phyloP scores from a whole-genome alignment of 1,140 invertebrate species.

The Papilio helenus region DNA sequence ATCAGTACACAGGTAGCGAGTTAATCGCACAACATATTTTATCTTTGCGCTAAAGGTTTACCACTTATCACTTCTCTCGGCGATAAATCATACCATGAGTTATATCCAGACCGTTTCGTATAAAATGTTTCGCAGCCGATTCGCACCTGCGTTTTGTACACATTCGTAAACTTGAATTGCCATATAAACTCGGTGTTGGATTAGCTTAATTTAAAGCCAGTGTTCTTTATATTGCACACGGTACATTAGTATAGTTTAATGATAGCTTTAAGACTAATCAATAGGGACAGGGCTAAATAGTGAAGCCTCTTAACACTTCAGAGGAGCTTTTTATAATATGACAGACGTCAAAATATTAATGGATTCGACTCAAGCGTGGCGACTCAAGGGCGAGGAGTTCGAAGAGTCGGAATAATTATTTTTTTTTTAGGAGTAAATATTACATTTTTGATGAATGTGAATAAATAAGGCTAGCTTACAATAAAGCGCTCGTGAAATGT shows the following conservation, averaged over 20 bases:
- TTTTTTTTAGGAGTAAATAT: not conserved
- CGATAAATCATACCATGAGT: not conserved
- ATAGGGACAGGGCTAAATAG: too few relatives aligned
- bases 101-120: not conserved
- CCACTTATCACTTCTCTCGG: not conserved
- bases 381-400: too few relatives aligned
- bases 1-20: not conserved
- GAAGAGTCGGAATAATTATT: too few relatives aligned
- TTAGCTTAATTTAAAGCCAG: not conserved
- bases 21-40: slow-evolving; percentile 3
- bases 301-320: too few relatives aligned
- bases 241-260: not conserved
- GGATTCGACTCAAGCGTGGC: too few relatives aligned
- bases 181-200: not conserved
- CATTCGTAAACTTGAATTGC: slow-evolving; percentile 6
- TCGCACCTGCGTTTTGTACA: not conserved
- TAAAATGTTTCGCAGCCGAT: slow-evolving; percentile 10
- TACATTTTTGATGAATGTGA: not conserved
- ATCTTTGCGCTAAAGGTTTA: slow-evolving; percentile 4
- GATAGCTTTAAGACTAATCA: not conserved
- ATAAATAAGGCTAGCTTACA: not conserved
- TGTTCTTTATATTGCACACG: not conserved
- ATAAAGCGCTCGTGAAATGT: not conserved
- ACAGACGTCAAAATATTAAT: too few relatives aligned
- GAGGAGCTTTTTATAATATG: too few relatives aligned